Conservation (phyloP, 2,797 vertebrate species). For the Rallus crepitans region DNA sequence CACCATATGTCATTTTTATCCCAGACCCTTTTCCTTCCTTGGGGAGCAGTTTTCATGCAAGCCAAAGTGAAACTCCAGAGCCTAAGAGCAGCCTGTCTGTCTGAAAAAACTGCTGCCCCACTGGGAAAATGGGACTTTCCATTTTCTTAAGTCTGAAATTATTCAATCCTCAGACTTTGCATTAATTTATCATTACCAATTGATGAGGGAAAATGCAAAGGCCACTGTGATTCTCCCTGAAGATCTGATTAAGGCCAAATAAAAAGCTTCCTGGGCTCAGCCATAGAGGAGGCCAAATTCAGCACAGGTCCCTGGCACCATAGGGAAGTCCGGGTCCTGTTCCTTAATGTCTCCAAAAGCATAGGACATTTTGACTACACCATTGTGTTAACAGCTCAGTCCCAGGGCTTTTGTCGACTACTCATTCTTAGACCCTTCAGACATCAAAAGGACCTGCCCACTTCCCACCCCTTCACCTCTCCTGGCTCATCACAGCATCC, state of each 20-base stretch:
- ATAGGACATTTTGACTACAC: neutral
- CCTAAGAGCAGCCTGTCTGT: neutral
- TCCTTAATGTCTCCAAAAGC: neutral
- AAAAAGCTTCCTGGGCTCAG: neutral
- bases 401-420: neutral
- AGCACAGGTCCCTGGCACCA: fast-evolving
- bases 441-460: conserved; percentile 36
- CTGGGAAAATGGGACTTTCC: neutral
- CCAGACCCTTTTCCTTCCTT: neutral
- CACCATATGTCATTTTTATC: fast-evolving
- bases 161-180: neutral
- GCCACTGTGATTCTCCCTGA: neutral
- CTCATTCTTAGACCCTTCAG: conserved; percentile 42
- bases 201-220: neutral
- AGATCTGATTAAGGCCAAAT: neutral
- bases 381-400: neutral
- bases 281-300: neutral
- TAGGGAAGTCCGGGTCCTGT: neutral
- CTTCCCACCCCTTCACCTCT: neutral
- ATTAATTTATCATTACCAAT: neutral
- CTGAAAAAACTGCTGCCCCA: neutral
- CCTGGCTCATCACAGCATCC: neutral
- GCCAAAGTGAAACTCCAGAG: neutral
- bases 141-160: neutral
- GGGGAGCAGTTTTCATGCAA: neutral